These are phyloP conservation scores for Cervus canadensis DNA, from an alignment of 2,113 vertebrate genomes.

Conservation along the genomic window DNA sequence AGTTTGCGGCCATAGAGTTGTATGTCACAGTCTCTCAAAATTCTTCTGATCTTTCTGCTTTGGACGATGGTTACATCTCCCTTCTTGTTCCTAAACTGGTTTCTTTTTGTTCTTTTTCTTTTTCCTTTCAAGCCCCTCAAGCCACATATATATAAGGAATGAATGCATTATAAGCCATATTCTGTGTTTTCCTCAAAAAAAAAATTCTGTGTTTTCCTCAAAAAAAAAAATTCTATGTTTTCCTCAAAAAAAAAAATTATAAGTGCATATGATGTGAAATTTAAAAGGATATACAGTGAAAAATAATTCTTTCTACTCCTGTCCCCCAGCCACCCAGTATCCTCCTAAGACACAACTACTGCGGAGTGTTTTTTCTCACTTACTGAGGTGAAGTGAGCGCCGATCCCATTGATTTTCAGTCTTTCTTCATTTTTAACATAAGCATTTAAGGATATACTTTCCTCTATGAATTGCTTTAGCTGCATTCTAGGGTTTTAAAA, in stretches of 20 bases:
- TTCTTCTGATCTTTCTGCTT: neutral
- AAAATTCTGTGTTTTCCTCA: neutral
- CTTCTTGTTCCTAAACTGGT: neutral
- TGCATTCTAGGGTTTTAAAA: neutral
- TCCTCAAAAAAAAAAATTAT: neutral
- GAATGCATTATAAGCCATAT: neutral
- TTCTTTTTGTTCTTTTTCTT: neutral
- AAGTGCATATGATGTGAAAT: neutral
- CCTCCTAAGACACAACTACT: neutral
- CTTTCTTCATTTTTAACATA: slow-evolving; percentile 12
- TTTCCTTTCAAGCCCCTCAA: neutral
- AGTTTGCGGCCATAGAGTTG: neutral
- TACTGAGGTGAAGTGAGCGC: neutral
- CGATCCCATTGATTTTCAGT: neutral
- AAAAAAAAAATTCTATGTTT: neutral
- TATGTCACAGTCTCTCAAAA: neutral
- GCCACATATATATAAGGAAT: neutral
- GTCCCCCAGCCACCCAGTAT: neutral
- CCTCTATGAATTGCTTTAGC: neutral
- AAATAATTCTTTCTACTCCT: neutral
- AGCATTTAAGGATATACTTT: neutral
- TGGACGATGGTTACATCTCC: neutral
- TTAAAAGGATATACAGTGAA: neutral
- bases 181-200: too few species aligned
- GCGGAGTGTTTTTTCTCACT: neutral